Percentiles rank a stretch among this genome's conserved stretches.
Conservation (phyloP, 2,113 vertebrate genomes). For the Tapirus terrestris region DNA sequence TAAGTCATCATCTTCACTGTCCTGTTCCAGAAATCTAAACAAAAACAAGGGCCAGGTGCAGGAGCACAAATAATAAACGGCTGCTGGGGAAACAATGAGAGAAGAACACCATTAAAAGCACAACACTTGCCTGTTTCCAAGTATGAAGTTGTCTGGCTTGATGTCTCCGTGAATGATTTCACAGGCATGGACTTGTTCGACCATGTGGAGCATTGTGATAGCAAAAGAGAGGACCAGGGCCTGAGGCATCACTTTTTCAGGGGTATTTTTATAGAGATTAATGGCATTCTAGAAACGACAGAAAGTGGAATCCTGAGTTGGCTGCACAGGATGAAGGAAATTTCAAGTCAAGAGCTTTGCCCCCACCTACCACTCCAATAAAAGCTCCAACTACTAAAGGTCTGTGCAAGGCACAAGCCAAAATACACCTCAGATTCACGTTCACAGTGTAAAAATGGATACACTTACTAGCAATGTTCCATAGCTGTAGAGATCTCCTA, state of each 20-base stretch:
- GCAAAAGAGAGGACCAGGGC: conserved; percentile 93
- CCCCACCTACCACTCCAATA: neutral
- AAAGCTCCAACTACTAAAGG: neutral
- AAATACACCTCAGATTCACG: neutral
- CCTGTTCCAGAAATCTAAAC: conserved; percentile 92
- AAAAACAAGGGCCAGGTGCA: conserved; percentile 33
- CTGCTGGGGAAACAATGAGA: neutral
- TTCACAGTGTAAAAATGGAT: neutral
- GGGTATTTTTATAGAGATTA: conserved; percentile 92
- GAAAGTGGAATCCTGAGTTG: neutral
- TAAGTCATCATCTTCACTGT: conserved; percentile 84
- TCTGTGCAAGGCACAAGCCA: neutral
- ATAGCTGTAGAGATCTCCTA: conserved; percentile 91
- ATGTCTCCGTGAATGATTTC: conserved; percentile 95
- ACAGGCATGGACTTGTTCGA: conserved; percentile 92
- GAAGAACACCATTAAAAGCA: neutral
- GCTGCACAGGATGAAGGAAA: neutral
- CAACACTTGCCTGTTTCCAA: conserved; percentile 90
- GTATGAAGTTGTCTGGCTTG: conserved; percentile 97
- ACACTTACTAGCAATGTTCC: conserved; percentile 93
- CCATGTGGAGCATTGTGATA: conserved; percentile 92
- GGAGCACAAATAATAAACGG: neutral
- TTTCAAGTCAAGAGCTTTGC: neutral
- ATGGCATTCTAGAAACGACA: conserved; percentile 89
- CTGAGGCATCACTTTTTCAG: conserved; percentile 94